These are phyloP conservation scores for Rhinogobius similis DNA, from an alignment of 2,113 vertebrate species.

Conservation along the genomic window DNA sequence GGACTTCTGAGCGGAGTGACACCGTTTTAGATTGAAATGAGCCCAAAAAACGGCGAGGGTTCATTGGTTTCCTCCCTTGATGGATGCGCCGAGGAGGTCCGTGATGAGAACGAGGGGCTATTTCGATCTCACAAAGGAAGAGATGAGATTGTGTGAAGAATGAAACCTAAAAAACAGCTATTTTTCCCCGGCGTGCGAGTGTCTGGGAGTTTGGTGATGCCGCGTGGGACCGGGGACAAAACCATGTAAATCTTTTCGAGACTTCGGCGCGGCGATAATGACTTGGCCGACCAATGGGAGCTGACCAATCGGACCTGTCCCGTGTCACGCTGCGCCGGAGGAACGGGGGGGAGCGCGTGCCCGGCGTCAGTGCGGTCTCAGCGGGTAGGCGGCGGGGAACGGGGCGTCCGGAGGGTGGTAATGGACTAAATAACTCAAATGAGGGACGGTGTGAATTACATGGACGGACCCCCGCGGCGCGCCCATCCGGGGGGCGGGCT, in stretches of 20 bases:
- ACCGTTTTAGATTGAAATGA: conserved; percentile 70
- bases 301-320: conserved; percentile 39
- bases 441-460: conserved; percentile 78
- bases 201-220: conserved; percentile 52
- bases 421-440: conserved; percentile 81
- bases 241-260: conserved; percentile 73
- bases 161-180: conserved; percentile 22
- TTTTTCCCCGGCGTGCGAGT: conserved; percentile 45
- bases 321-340: conserved; percentile 30
- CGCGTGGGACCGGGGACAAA: conserved; percentile 67
- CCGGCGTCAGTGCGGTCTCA: conserved; percentile 62
- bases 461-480: conserved; percentile 70
- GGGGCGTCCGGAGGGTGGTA: conserved; percentile 65
- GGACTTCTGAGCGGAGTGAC: conserved; percentile 55
- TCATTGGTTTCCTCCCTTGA: conserved; percentile 47
- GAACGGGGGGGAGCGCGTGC: conserved; percentile 41
- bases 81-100: conserved; percentile 55
- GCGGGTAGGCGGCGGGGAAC: conserved; percentile 64
- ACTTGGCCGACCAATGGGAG: conserved; percentile 67
- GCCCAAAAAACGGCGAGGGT: conserved; percentile 43
- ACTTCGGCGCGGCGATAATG: conserved; percentile 75
- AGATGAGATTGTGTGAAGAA: conserved; percentile 68
- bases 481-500: conserved; percentile 63
- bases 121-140: conserved; percentile 59
- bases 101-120: conserved; percentile 57